Evolutionary conservation across 2,113 vertebrate genomes (phyloP).

Genomic region (Cyprinodon brontotheroides): DNA sequence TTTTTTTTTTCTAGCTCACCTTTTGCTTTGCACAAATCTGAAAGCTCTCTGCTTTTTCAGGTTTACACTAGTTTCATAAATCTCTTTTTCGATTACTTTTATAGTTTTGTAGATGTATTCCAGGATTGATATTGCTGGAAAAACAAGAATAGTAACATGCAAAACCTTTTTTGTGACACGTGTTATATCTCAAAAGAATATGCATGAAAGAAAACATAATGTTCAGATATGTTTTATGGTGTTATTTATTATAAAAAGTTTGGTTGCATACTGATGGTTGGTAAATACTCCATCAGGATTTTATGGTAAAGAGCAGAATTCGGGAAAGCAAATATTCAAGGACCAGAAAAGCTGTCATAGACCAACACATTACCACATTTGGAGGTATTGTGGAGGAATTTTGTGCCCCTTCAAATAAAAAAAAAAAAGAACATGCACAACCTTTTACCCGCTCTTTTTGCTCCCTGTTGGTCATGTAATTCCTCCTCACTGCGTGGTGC

Average conservation of each 20-base stretch:
- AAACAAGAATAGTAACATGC: background rate
- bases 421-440: too few relatives aligned
- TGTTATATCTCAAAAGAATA: too few relatives aligned
- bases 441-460: too few relatives aligned
- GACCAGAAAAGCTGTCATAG: background rate
- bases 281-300: background rate
- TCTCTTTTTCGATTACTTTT: background rate
- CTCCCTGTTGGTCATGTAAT: too few relatives aligned
- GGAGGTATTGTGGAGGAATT: background rate
- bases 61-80: slow-evolving; percentile 38
- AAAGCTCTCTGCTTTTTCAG: slow-evolving; percentile 22
- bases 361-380: background rate
- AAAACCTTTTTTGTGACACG: too few relatives aligned
- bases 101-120: background rate
- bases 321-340: background rate
- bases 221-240: too few relatives aligned
- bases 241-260: too few relatives aligned
- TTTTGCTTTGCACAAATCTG: slow-evolving; percentile 10
- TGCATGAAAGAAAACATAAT: too few relatives aligned
- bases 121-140: background rate
- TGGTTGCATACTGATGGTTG: background rate
- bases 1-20: slow-evolving; percentile 28
- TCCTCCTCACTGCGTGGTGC: too few relatives aligned
- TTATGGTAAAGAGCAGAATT: background rate
- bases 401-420: background rate